Evolutionary conservation across 2,797 vertebrate genomes (phyloP), one percentile per base, ranked within the genome.

Genomic region (Sebastes trivittatus): DNA sequence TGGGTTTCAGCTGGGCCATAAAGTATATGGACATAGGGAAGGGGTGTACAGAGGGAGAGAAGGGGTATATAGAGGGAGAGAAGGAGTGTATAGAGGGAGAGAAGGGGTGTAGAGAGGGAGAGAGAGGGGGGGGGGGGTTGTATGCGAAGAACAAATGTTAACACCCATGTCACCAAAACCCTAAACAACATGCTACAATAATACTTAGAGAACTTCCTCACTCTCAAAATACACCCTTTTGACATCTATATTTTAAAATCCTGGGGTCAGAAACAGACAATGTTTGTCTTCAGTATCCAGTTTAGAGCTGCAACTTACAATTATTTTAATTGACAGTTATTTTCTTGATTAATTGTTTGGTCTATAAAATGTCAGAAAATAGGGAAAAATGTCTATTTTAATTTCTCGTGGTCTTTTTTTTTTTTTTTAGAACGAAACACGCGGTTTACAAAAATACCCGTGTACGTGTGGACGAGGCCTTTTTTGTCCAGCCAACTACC

Each of bases 1-100:
- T 95, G 70, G 98, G 98, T 78, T 99, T 99, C 95, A 98, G 94
- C 89, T 97, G 95, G 0, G 95, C 92, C 91, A 90, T 8, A 11
- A 18, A 20, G 16, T 55, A 29, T 6, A 70, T 2, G 29, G 3
- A 55, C 2, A 6, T 1, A 14, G 49, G 4, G 34, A 20, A 8
- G 6, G 63, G 5, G 4, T 23, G 25, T 59, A 27, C 0, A 5
- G 63, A 27, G 38, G 14, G 14, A 38, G 14, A 27, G 16, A 38
- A 14, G 7, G 13, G 1, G 32, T 6, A 22, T 29, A 29, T 2
- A 13, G 30, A 34, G 5, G 32, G 11, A 34, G 5, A 63, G 7
- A 64, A n/a, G 7, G 18, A 0, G 11, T 18, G 16, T 13, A 56
- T 1, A 56, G 0, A 56, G 2, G 11, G 22, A 23, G 27, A 29